A percentile compares a stretch with the other conserved stretches of the same genome.
phyloP scores from a whole-genome alignment of 2,888 invertebrate species.

The Ichneumoninae sp. region DNA sequence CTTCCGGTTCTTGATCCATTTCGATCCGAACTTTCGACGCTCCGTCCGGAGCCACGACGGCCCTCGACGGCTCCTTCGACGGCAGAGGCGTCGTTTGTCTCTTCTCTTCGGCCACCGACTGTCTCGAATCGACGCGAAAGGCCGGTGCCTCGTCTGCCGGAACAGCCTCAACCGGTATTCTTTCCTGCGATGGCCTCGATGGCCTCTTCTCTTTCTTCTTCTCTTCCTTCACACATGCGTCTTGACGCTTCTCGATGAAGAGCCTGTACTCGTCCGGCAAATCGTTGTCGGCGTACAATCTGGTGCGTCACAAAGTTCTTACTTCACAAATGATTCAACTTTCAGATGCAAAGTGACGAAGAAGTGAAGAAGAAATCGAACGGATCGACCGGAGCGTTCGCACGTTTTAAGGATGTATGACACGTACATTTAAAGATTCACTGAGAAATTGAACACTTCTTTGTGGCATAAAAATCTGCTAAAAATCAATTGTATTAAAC shows the following conservation, averaged over 20 bases:
- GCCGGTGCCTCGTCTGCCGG: conserved; percentile 55
- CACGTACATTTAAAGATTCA: neutral
- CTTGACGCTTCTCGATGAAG: conserved; percentile 93
- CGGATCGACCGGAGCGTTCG: neutral
- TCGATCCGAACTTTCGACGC: conserved; percentile 60
- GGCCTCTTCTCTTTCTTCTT: conserved; percentile 11
- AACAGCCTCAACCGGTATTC: conserved; percentile 49
- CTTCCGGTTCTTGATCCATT: conserved; percentile 40
- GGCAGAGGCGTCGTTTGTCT: conserved; percentile 56
- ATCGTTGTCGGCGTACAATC: conserved; percentile 97
- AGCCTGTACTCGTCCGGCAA: conserved; percentile 97
- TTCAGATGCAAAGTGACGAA: neutral
- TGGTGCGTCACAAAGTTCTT: conserved; percentile 80
- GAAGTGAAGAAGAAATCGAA: neutral
- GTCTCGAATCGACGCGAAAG: conserved; percentile 48
- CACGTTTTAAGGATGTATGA: no score
- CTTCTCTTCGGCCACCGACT: conserved; percentile 27
- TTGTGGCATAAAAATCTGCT: no score
- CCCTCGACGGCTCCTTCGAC: conserved; percentile 28
- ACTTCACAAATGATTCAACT: neutral
- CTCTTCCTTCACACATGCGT: conserved; percentile 26
- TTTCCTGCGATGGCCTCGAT: conserved; percentile 47
- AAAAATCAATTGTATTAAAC: no score
- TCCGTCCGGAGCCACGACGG: conserved; percentile 50
- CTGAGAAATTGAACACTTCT: no score